Percentiles rank a stretch among this genome's conserved stretches.
These are phyloP conservation scores for Scyliorhinus canicula DNA, from an alignment of 2,797 vertebrate genomes.

Conservation along the genomic window DNA sequence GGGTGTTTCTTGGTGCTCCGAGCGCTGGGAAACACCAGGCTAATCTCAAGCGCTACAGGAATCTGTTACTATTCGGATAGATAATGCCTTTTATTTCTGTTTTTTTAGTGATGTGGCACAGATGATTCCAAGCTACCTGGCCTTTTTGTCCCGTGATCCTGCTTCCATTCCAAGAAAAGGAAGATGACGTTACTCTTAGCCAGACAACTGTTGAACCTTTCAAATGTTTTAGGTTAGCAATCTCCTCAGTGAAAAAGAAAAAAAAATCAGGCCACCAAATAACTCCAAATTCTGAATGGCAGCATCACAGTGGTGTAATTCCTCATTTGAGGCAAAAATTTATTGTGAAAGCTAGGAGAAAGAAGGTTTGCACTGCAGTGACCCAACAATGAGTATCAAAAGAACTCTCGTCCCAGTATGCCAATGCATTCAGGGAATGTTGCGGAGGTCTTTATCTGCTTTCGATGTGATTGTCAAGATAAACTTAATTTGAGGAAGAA, in stretches of 20 bases:
- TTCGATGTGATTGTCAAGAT: background rate
- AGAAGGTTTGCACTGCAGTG: background rate
- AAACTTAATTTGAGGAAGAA: background rate
- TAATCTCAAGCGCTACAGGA: too few relatives aligned
- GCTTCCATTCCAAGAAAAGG: background rate
- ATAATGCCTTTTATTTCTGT: too few relatives aligned
- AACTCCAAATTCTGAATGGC: background rate
- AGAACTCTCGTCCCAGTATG: background rate
- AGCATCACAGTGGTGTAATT: background rate
- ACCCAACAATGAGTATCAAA: background rate
- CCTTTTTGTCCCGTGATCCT: too few relatives aligned
- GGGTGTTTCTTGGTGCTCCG: too few relatives aligned
- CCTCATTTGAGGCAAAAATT: too few relatives aligned
- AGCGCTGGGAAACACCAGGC: too few relatives aligned
- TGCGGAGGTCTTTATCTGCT: background rate
- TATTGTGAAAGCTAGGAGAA: background rate
- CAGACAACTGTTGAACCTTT: too few relatives aligned
- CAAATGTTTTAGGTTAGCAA: background rate
- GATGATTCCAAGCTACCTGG: background rate
- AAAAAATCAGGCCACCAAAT: background rate
- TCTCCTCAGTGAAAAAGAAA: background rate
- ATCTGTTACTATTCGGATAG: too few relatives aligned
- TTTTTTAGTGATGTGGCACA: background rate
- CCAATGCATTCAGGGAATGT: background rate
- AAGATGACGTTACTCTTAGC: slow-evolving; percentile 5